Conservation (phyloP, 2,113 vertebrate genomes). For the Myrmecophaga tridactyla region DNA sequence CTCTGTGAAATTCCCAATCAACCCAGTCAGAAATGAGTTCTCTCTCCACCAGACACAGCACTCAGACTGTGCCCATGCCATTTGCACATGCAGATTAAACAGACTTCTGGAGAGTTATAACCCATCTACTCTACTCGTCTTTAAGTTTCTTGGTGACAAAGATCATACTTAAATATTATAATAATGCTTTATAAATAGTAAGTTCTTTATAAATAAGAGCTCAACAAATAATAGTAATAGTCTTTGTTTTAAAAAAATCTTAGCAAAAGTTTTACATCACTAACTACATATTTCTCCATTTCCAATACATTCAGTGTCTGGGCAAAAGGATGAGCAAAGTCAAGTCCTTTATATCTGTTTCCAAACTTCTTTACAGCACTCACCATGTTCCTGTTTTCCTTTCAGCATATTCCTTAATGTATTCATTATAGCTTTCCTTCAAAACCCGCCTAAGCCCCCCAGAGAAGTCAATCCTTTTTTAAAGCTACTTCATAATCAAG, state of each 20-base stretch:
- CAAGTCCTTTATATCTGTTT: not conserved
- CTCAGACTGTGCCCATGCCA: not conserved
- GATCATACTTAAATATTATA: not conserved
- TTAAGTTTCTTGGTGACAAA: constrained; percentile 30
- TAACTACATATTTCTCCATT: not conserved
- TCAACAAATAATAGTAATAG: not conserved
- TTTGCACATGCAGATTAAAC: not conserved
- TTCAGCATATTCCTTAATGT: not conserved
- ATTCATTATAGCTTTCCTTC: constrained; percentile 9
- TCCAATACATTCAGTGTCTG: not conserved
- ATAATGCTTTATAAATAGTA: not conserved
- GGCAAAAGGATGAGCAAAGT: not conserved
- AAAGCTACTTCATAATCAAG: constrained; percentile 17
- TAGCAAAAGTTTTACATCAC: not conserved
- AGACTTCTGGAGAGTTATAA: not conserved
- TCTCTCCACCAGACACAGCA: not conserved
- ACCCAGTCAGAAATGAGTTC: not conserved
- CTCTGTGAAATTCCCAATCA: not conserved
- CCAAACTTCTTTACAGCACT: not conserved
- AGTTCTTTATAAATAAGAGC: not conserved
- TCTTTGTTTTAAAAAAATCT: not conserved
- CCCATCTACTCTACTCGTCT: not conserved
- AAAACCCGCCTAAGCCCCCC: not conserved
- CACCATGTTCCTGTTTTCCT: not conserved
- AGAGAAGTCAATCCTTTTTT: not conserved